Base-by-base conservation (phyloP, 2,113 vertebrate genomes). In the Miniopterus natalensis region DNA sequence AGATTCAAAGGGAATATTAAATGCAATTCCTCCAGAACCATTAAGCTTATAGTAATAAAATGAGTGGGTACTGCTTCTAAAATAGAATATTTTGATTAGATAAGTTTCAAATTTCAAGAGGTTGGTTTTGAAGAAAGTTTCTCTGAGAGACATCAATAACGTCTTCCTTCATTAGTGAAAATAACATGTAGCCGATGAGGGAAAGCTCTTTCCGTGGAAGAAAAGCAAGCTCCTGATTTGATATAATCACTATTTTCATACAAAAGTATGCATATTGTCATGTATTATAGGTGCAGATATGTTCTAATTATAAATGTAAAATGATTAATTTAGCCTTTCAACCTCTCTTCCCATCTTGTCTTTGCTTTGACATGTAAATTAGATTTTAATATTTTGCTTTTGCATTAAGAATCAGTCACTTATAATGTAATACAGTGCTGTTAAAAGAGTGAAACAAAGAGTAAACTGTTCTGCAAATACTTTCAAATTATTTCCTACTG, bases 1-100 rank as follows among this genome's bases (percentile, higher is more conserved):
- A 96, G 84, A 98, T 97, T 98, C 97, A 98, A 97, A 98, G 79
- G 65, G 97, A 98, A 98, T 98, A 97, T 98, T 98, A 98, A 98
- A 98, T 97, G 86, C 49, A 94, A 97, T 97, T 98, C 92, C 91
- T 96, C 87, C 95, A 97, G 85, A 98, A 98, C 83, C 92, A 97
- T 98, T 98, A 98, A 93, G 79, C 53, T 96, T 93, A 79, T 88
- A 96, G 90, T 97, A 97, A 97, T 97, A 95, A 98, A 96, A 73
- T 92, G 90, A 90, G 94, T 91, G 94, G 10, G 29, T 86, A 92
- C 89, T 96, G 65, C 86, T 85, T 97, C 73, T 91, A 89, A 92
- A 92, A 47, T 97, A 71, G 66, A 81, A 87, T 95, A 68, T 96
- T 97, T 97, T 92, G 85, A 97, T 95, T 95, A 97, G 51, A 85